Evolutionary conservation across 2,797 vertebrate genomes (phyloP).

Genomic region (Myotis planiceps): DNA sequence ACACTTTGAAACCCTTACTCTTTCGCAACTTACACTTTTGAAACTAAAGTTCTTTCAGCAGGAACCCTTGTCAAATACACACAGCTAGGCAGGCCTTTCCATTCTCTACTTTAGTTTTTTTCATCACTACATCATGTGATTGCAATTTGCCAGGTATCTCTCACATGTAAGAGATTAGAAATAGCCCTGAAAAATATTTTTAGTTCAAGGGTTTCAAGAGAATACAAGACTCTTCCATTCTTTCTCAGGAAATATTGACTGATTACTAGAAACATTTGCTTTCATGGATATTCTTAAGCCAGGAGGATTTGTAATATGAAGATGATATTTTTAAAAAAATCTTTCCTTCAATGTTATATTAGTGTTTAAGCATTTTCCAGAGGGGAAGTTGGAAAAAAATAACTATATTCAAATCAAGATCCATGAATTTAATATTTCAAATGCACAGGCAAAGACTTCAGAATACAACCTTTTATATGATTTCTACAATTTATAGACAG

Average conservation of each 20-base stretch:
- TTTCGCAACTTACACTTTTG: neutral
- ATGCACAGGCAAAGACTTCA: slow-evolving; percentile 56
- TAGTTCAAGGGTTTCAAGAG: neutral
- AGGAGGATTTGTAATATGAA: slow-evolving; percentile 78
- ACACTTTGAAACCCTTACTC: neutral
- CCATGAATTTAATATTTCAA: slow-evolving; percentile 30
- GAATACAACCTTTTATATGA: slow-evolving; percentile 14
- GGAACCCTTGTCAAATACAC: neutral
- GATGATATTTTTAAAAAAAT: slow-evolving; percentile 60
- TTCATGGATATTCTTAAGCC: slow-evolving; percentile 43
- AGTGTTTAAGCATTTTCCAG: slow-evolving; percentile 76
- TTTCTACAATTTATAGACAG: slow-evolving; percentile 60
- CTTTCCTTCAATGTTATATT: slow-evolving; percentile 68
- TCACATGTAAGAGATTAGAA: neutral
- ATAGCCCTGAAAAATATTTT: neutral
- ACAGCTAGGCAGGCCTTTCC: neutral
- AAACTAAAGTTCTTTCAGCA: neutral
- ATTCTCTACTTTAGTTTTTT: neutral
- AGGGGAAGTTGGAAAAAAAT: slow-evolving; percentile 64
- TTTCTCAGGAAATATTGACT: slow-evolving; percentile 58
- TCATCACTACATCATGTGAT: neutral
- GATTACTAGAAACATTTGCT: slow-evolving; percentile 57
- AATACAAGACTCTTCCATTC: slow-evolving; percentile 31
- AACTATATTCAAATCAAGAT: slow-evolving; percentile 50
- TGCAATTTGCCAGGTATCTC: neutral